These are phyloP conservation scores for Ophion slaviceki DNA, from an alignment of 2,888 invertebrate genomes.

Conservation along the genomic window DNA sequence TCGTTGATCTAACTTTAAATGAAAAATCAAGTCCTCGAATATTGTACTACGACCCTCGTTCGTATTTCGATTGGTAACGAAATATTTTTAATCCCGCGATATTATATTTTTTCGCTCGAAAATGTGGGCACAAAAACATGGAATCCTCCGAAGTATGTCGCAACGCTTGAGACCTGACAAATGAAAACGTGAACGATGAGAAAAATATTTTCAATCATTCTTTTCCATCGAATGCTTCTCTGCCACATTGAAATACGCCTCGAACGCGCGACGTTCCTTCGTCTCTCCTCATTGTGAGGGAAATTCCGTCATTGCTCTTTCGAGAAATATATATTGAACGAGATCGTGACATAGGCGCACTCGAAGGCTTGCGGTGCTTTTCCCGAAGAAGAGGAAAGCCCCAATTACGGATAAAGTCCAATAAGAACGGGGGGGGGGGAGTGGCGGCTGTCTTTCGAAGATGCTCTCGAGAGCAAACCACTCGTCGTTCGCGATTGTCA, in stretches of 20 bases:
- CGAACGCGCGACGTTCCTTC: not conserved
- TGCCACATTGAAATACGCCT: no score
- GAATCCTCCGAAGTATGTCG: no score
- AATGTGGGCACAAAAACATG: no score
- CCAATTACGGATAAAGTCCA: conserved; percentile 26
- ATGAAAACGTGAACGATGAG: no score
- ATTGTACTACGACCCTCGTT: no score
- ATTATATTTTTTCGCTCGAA: no score
- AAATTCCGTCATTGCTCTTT: not conserved
- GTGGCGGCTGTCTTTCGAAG: not conserved
- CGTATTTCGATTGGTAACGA: no score
- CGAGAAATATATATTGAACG: not conserved
- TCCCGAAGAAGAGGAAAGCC: not conserved
- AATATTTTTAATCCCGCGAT: no score
- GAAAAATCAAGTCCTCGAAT: no score
- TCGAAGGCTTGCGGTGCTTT: not conserved
- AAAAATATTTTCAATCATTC: not conserved
- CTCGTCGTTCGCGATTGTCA: conserved; percentile 28
- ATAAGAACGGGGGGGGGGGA: not conserved
- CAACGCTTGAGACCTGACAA: no score
- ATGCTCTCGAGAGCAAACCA: not conserved
- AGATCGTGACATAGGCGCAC: not conserved
- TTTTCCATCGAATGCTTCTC: no score
- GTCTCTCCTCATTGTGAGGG: not conserved
- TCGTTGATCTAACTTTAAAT: no score